These are phyloP conservation scores for Hippocampus mohnikei DNA, from an alignment of 2,113 vertebrate genomes.

Conservation along the genomic window DNA sequence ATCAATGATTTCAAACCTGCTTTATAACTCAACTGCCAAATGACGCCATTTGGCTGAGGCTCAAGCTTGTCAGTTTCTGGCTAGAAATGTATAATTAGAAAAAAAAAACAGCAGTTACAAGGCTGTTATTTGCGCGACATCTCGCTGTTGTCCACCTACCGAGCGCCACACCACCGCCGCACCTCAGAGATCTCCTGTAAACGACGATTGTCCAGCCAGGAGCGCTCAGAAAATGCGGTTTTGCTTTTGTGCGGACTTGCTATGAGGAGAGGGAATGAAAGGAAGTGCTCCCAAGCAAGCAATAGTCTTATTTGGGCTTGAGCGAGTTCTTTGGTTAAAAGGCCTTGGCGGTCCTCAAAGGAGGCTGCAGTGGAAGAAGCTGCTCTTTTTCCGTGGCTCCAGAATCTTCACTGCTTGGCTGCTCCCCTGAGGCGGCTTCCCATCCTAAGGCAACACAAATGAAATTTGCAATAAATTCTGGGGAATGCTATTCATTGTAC, in stretches of 20 bases:
- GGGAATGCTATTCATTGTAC: not conserved
- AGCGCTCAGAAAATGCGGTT: constrained; percentile 56
- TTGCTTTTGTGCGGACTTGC: constrained; percentile 24
- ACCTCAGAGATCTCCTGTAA: constrained; percentile 32
- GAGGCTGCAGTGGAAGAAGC: constrained; percentile 91
- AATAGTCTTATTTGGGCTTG: constrained; percentile 75
- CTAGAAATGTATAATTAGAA: constrained; percentile 11
- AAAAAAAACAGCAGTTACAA: constrained; percentile 25
- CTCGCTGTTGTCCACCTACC: constrained; percentile 24
- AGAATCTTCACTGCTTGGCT: constrained; percentile 91
- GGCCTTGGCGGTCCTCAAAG: constrained; percentile 77
- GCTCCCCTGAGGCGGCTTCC: constrained; percentile 86
- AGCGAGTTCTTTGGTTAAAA: constrained; percentile 37
- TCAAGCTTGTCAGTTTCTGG: constrained; percentile 56
- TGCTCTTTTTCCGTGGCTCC: constrained; percentile 92
- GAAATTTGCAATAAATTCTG: too few species aligned
- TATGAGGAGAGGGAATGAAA: constrained; percentile 20
- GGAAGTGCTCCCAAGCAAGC: constrained; percentile 69
- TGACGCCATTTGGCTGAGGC: constrained; percentile 26
- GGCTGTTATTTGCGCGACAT: constrained; percentile 32
- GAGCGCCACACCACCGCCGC: not conserved
- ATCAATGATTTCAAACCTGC: not conserved
- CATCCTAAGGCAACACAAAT: constrained; percentile 77
- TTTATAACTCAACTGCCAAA: constrained; percentile 9
- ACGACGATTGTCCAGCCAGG: constrained; percentile 49